Evolutionary conservation across 2,797 vertebrate species (phyloP).

Genomic region (Rhodeus uyekii): DNA sequence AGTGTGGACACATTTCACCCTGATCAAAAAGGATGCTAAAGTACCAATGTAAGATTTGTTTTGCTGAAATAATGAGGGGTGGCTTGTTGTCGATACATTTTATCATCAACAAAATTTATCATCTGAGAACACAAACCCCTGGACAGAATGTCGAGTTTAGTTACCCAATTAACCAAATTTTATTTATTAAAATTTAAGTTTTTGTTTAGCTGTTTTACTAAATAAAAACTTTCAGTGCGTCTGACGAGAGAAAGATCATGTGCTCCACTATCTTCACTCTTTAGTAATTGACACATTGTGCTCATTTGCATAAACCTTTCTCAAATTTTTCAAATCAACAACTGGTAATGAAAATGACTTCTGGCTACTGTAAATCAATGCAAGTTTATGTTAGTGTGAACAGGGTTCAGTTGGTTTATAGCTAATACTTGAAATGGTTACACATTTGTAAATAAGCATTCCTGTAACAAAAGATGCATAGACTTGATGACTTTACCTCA

Average conservation of each 20-base stretch:
- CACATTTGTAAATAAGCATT: not conserved
- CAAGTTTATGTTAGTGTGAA: not conserved
- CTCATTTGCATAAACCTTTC: not conserved
- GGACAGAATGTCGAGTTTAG: too few relatives aligned
- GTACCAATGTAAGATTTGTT: too few relatives aligned
- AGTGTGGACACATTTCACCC: too few relatives aligned
- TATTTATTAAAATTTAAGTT: too few relatives aligned
- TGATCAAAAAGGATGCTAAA: too few relatives aligned
- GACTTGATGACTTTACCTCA: not conserved
- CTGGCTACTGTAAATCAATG: not conserved
- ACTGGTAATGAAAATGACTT: not conserved
- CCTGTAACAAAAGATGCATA: not conserved
- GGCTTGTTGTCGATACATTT: too few relatives aligned
- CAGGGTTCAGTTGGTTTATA: not conserved
- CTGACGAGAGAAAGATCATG: not conserved
- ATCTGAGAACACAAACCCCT: too few relatives aligned
- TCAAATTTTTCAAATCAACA: not conserved
- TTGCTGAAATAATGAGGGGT: too few relatives aligned
- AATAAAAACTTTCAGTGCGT: not conserved
- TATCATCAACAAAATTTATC: too few relatives aligned
- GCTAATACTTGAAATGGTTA: not conserved
- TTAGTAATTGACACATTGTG: not conserved
- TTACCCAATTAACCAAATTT: too few relatives aligned
- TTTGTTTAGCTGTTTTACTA: not conserved
- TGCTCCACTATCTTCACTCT: not conserved